Base-by-base conservation (phyloP, 2,888 invertebrate species). In the Dasypogon diadema region DNA sequence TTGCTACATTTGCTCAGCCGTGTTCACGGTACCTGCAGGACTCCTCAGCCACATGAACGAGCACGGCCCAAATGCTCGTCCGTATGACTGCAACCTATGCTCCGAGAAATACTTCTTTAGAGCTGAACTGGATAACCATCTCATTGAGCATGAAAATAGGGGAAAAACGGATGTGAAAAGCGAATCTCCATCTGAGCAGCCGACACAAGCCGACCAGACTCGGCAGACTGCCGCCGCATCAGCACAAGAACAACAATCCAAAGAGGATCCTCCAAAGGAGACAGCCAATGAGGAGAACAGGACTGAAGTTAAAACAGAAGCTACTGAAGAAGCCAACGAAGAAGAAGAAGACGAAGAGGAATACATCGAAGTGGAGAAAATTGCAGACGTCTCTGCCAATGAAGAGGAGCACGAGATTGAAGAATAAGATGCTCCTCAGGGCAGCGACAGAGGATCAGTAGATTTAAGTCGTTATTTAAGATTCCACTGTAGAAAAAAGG, bases 91-190 rank as follows among this genome's bases (percentile, higher is more conserved):
- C 83, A 89, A 89, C 10, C 89, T 92, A 14, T 97, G 97, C 83
- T 91, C 91, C 0, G 89, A 93, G 79, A 93, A 93, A 80, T 98
- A 95, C 87, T 97, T 95, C 87, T 97, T 97, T 87, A 90, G 94
- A 34, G 93, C 96, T 0, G 97, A 98, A 83, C 86, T 97, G 2
- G 95, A 97, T 81, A 96, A 97, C 83, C 98, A 98, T 83, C 88
- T 90, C 8, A 89, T 90, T 65, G 88, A 89, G 12, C 90, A 90
- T 78, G 90, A 90, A 78, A 78, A 77, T 26, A 77, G 70, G 2
- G 58, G 34, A 16, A 74, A 58, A n/a, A 70, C 34, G 16, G 73
- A 73, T 8, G 37, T 42, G 14, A 60, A 74, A 16, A 60, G 54
- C 2, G 60, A 63, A 26, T 8, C 21, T 8, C 22, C 26, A 2